phyloP scores from a whole-genome alignment of 2,888 invertebrate species.

The Fragum sueziense region DNA sequence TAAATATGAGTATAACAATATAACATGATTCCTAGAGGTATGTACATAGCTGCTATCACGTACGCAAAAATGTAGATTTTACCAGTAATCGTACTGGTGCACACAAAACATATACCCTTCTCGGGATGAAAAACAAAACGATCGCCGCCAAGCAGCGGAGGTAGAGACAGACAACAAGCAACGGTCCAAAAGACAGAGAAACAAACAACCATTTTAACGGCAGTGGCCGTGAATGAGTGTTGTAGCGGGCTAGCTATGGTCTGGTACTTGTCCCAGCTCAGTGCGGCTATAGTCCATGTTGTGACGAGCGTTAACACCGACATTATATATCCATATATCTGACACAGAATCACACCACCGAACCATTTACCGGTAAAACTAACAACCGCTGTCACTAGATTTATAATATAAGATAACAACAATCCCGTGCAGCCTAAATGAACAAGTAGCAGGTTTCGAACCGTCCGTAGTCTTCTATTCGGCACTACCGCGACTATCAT shows the following conservation, averaged over 20 bases:
- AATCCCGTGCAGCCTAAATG: conserved; percentile 70
- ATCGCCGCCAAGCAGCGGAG: conserved; percentile 71
- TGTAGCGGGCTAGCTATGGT: conserved; percentile 76
- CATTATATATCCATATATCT: conserved; percentile 67
- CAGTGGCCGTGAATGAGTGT: conserved; percentile 73
- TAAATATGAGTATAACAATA: conserved; percentile 78
- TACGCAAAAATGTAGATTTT: conserved; percentile 68
- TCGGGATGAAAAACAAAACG: conserved; percentile 67
- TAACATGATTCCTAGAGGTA: conserved; percentile 73
- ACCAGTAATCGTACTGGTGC: conserved; percentile 61
- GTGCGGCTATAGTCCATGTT: conserved; percentile 73
- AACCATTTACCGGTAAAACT: conserved; percentile 68
- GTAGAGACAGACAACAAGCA: conserved; percentile 67
- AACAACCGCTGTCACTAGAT: conserved; percentile 63
- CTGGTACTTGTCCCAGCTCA: conserved; percentile 79
- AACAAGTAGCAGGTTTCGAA: conserved; percentile 71
- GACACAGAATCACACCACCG: conserved; percentile 68
- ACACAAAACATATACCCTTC: conserved; percentile 72
- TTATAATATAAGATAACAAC: conserved; percentile 57
- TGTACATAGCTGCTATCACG: conserved; percentile 65
- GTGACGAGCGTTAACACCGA: conserved; percentile 65
- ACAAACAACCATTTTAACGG: conserved; percentile 70
- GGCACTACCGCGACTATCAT: conserved; percentile 71
- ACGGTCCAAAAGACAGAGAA: conserved; percentile 71
- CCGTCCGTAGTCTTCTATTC: conserved; percentile 68